Conservation (phyloP, 2,797 vertebrate species). For the Pangasius larnaudii region DNA sequence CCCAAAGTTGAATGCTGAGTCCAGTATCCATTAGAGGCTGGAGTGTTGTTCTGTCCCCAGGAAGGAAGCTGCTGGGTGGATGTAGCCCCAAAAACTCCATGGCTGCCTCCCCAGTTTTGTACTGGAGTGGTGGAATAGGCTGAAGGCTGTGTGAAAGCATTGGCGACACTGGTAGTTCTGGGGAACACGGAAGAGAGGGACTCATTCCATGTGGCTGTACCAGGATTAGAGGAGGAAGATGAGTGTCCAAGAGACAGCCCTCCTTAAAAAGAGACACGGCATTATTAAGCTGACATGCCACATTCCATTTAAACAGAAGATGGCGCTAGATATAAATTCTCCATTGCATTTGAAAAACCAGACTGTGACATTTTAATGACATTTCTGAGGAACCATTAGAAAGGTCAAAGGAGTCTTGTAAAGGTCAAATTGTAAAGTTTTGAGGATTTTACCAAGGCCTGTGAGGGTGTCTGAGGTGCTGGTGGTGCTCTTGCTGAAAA, state of each 20-base stretch:
- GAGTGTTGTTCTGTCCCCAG: conserved; percentile 72
- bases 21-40: conserved; percentile 73
- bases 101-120: conserved; percentile 68
- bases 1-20: conserved; percentile 66
- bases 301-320: not conserved
- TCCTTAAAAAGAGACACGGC: conserved; percentile 70
- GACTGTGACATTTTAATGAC: conserved; percentile 33
- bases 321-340: conserved; percentile 19
- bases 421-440: conserved; percentile 17
- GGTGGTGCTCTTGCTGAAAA: conserved; percentile 77
- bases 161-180: conserved; percentile 56
- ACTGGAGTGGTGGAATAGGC: conserved; percentile 77
- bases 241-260: conserved; percentile 61
- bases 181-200: conserved; percentile 52
- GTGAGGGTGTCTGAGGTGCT: conserved; percentile 62
- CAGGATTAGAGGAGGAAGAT: conserved; percentile 37
- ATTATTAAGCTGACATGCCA: not conserved
- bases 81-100: conserved; percentile 65
- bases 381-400: conserved; percentile 22
- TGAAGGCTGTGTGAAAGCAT: conserved; percentile 72
- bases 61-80: conserved; percentile 65
- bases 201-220: conserved; percentile 44
- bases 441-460: conserved; percentile 79
- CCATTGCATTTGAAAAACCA: conserved; percentile 11
- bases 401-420: not conserved